phyloP scores from a whole-genome alignment of 1,140 invertebrate species.

The Cydia pomonella region DNA sequence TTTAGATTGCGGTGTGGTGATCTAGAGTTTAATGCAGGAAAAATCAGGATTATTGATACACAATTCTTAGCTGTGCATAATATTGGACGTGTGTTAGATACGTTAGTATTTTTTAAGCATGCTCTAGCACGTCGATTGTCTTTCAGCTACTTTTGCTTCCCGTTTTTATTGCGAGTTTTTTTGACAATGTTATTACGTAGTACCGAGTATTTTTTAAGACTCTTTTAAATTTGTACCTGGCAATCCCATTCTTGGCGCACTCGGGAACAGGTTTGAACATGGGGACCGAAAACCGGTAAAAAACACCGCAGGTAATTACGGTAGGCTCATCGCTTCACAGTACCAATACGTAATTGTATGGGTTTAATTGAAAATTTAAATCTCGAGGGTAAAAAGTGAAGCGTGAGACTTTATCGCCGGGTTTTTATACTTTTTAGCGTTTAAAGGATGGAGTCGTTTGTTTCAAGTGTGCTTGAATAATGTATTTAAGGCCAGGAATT shows the following conservation, averaged over 20 bases:
- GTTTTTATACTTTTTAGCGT: slow-evolving; percentile 38
- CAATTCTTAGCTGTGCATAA: no score
- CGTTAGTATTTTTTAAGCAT: no score
- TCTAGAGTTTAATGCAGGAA: no score
- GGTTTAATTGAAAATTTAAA: slow-evolving; percentile 43
- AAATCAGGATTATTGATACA: no score
- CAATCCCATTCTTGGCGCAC: slow-evolving; percentile 43
- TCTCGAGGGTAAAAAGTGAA: slow-evolving; percentile 41
- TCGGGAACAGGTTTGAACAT: slow-evolving; percentile 69
- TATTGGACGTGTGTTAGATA: no score
- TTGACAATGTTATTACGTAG: no score
- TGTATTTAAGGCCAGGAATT: slow-evolving; percentile 26
- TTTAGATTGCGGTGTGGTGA: no score
- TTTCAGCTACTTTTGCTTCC: no score
- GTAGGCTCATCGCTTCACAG: slow-evolving; percentile 62
- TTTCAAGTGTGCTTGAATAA: slow-evolving; percentile 29
- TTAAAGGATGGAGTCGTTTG: slow-evolving; percentile 32
- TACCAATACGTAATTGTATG: slow-evolving; percentile 45
- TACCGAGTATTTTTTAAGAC: background rate
- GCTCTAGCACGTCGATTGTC: no score
- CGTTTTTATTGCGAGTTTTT: no score
- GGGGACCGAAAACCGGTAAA: slow-evolving; percentile 69
- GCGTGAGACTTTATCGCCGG: slow-evolving; percentile 36
- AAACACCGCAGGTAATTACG: slow-evolving; percentile 71
- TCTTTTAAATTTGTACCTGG: background rate